Evolutionary conservation across 2,797 vertebrate genomes (phyloP), one percentile per base, ranked within the genome.

Genomic region (Denticeps clupeoides): DNA sequence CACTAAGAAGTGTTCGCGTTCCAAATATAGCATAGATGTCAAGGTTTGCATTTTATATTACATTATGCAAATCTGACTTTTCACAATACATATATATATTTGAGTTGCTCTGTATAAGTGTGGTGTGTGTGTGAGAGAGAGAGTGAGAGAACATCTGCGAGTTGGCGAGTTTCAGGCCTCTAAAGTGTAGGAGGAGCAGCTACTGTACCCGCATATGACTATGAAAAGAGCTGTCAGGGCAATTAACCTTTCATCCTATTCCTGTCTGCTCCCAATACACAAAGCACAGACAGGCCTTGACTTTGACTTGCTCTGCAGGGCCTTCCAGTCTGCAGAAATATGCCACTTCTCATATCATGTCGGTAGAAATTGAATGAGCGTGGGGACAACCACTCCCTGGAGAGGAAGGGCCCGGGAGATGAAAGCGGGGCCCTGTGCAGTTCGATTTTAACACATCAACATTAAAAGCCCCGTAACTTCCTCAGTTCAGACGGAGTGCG

Each of bases 261-360:
- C 75, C 53, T 49, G 82, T 83, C 82, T 86, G 82, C 78, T 67
- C 65, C 69, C 65, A 85, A 84, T 85, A 85, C 79, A 81, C 84
- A 82, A 74, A 41, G n/a, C 19, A 31, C 16, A 31, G 25, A 18
- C 42, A 35, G 32, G 2, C 47, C 50, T 65, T 58, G 47, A 50
- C 47, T 59, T 51, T 53, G 47, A 40, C 35, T 47, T 28, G 22
- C 28, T 38, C 22, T 40, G 5, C 12, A 35, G 16, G 15, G 16
- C 16, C 6, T 35, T 28, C 4, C 21, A 4, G 18, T 19, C 8
- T 6, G 31, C 4, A 31, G 31, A n/a, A 31, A 28, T 2, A 12
- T 5, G 5, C 33, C 12, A 28, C 26, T 13, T 28, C 25, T 49
- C 7, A 3, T 19, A 19, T 27, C n/a, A 28, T 35, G 21, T 47